Conservation (phyloP, 2,113 vertebrate species). For the Pseudorectes ferrugineus region DNA sequence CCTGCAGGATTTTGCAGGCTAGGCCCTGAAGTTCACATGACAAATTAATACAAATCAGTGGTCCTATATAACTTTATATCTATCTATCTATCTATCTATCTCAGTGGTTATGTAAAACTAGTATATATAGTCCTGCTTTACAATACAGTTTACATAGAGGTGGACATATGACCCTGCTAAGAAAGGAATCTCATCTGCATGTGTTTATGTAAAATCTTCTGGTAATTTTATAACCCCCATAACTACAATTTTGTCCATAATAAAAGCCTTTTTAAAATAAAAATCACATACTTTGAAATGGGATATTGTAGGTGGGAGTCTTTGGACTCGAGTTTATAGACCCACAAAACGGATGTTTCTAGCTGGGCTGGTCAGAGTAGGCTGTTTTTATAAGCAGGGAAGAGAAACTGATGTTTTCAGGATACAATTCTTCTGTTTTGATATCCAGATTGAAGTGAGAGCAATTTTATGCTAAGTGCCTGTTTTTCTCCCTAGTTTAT, state of each 20-base stretch:
- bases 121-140: not conserved
- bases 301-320: not conserved
- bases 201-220: not conserved
- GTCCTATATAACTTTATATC: not conserved
- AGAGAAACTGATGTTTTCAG: not conserved
- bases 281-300: not conserved
- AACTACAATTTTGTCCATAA: not conserved
- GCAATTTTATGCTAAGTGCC: not conserved
- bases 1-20: not conserved
- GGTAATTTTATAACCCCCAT: not conserved
- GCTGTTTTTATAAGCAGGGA: not conserved
- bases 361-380: not conserved
- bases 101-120: not conserved
- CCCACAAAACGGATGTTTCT: not conserved
- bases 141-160: not conserved
- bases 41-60: not conserved
- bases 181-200: not conserved
- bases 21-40: not conserved
- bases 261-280: not conserved
- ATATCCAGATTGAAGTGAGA: not conserved
- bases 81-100: not conserved
- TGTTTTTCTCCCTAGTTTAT: not conserved
- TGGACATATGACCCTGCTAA: not conserved
- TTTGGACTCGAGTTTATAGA: not conserved
- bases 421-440: not conserved